phyloP scores from a whole-genome alignment of 2,113 vertebrate species.

The Otocyon megalotis region DNA sequence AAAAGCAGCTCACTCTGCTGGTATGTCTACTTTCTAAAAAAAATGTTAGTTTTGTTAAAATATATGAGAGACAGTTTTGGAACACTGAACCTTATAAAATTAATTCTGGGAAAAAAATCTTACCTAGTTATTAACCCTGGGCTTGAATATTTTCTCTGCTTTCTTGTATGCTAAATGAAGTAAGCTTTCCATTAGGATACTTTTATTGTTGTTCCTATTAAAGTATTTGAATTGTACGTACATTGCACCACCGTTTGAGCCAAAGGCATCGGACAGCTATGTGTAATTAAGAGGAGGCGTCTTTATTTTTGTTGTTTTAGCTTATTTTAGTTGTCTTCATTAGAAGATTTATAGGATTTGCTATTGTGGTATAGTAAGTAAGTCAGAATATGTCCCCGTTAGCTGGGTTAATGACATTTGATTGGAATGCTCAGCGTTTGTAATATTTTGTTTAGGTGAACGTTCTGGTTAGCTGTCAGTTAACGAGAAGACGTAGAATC shows the following conservation, averaged over 20 bases:
- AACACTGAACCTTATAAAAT: background rate
- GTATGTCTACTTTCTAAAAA: background rate
- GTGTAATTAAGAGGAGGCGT: background rate
- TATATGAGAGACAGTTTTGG: background rate
- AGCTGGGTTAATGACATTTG: background rate
- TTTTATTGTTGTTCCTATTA: background rate
- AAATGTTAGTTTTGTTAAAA: slow-evolving; percentile 21
- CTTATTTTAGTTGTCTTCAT: slow-evolving; percentile 45
- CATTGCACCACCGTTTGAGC: background rate
- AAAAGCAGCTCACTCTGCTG: background rate
- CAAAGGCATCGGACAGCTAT: background rate
- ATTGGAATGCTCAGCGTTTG: slow-evolving; percentile 10
- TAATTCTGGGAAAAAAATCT: background rate
- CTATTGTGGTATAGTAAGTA: background rate
- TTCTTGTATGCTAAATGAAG: background rate
- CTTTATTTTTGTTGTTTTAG: slow-evolving; percentile 19
- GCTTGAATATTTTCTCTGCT: background rate
- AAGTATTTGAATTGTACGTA: background rate
- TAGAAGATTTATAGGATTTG: slow-evolving; percentile 14
- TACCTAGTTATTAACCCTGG: background rate
- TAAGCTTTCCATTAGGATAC: background rate
- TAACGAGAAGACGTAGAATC: slow-evolving; percentile 4
- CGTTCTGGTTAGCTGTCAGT: slow-evolving; percentile 44
- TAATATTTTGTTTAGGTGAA: slow-evolving; percentile 8
- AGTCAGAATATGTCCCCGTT: background rate